Base-by-base conservation (phyloP, 2,797 vertebrate genomes). In the Ctenopoma kingsleyae region DNA sequence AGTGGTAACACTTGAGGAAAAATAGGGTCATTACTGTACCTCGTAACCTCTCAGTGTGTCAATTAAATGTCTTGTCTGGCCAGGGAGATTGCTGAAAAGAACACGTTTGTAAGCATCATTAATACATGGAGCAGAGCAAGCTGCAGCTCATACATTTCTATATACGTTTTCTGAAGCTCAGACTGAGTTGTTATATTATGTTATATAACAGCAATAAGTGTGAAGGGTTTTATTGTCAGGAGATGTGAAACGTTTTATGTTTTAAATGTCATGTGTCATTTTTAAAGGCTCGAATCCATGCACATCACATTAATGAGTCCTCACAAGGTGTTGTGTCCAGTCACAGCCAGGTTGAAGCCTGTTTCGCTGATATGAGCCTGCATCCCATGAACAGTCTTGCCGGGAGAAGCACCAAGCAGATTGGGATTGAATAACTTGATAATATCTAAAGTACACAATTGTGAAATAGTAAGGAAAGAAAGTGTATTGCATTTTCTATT, bases 241-340 rank as follows among this genome's bases (percentile, higher is more conserved):
- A 8, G 30, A 9, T 40, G 38, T 15, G 4, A 40, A 40, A 43
- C 5, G 6, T 43, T 43, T 43, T 43, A 43, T 1, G 15, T n/a
- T 17, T 43, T 15, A 8, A 17, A 17, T 16, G 40, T n/a, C n/a
- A 7, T 17, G 16, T 43, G 13, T 43, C 0, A 17, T 17, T 43
- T 43, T 17, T 43, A 43, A 2, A 35, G n/a, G 5, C 17, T 13
- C 4, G 15, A 49, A n/a, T n/a, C 48, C 54, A 17, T 5, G 48
- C 13, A 20, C 11, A 23, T 62, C 22, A 11, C 56, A 17, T 7
- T 9, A 22, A 36, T 3, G 47, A 40, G 15, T 13, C 54, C 79
- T 89, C 85, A 96, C 95, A 90, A 92, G 40, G 95, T 95, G 88
- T 95, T 95, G 72, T 95, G 93, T 91, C 95, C 95, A 0, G 94